Percentiles rank a stretch among this genome's conserved stretches.
These are phyloP conservation scores for Bicyclus anynana DNA, from an alignment of 1,140 invertebrate genomes.

Conservation along the genomic window DNA sequence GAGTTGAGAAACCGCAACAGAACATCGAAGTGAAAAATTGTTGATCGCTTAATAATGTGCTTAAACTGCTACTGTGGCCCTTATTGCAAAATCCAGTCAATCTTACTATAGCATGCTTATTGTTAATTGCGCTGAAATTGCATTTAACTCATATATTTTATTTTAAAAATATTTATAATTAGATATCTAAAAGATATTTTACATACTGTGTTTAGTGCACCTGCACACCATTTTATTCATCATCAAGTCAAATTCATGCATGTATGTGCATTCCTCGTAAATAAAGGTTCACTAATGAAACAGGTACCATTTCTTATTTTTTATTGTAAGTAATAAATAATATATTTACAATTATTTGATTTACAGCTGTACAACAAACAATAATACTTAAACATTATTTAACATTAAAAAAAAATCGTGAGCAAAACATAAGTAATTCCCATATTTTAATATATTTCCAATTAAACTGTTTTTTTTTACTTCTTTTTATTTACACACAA, in stretches of 20 bases:
- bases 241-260: not conserved
- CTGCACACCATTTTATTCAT: no score
- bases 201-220: no score
- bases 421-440: slow-evolving; percentile 7
- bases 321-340: slow-evolving; percentile 57
- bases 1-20: no score
- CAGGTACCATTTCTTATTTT: slow-evolving; percentile 50
- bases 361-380: slow-evolving; percentile 54
- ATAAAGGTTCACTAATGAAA: slow-evolving; percentile 54
- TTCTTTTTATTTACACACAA: not conserved
- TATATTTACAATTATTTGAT: slow-evolving; percentile 53
- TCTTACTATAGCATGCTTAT: no score
- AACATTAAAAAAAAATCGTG: slow-evolving; percentile 25
- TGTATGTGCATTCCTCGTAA: not conserved
- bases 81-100: no score
- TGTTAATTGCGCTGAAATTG: no score
- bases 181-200: no score
- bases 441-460: not conserved
- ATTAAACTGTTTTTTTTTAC: not conserved
- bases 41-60: no score
- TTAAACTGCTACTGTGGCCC: no score
- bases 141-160: no score
- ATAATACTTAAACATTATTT: slow-evolving; percentile 38
- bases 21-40: no score
- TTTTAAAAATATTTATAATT: no score